Percentiles rank a stretch among this genome's conserved stretches.
Conservation (phyloP, 2,888 invertebrate species). For the Kryphioiulus occultus region DNA sequence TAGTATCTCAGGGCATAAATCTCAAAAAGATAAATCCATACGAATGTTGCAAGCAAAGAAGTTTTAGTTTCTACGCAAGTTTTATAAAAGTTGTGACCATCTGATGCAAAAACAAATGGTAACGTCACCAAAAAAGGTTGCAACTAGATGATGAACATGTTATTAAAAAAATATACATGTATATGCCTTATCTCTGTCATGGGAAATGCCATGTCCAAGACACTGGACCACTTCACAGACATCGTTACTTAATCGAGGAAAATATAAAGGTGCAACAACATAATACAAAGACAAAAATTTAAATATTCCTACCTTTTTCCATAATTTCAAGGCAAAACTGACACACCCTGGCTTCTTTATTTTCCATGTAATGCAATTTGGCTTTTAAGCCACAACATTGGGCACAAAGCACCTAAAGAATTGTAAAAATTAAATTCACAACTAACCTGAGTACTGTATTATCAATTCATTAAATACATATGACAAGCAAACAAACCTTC, state of each 20-base stretch:
- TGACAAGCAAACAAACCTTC: constrained; percentile 66
- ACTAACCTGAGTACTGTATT: constrained; percentile 42
- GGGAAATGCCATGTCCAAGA: no score
- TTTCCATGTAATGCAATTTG: constrained; percentile 75
- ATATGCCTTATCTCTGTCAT: no score
- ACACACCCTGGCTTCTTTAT: constrained; percentile 81
- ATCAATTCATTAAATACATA: not conserved
- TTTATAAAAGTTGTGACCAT: no score
- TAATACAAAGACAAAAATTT: not conserved
- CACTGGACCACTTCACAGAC: no score
- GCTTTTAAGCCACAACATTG: constrained; percentile 78
- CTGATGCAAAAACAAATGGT: no score
- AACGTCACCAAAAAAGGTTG: no score
- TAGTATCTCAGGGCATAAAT: no score
- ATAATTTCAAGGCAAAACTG: constrained; percentile 68
- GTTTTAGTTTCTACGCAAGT: no score
- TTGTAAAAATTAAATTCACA: constrained; percentile 49
- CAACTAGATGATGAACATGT: no score
- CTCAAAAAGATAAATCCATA: no score
- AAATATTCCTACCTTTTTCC: constrained; percentile 53
- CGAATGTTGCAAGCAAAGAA: no score
- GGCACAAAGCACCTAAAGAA: constrained; percentile 75
- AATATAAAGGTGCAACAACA: not conserved
- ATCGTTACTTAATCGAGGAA: no score
- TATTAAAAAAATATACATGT: not conserved